Evolutionary conservation across 1,140 invertebrate genomes (phyloP), one percentile per base, ranked within the genome.

Genomic region (Listronotus oregonensis): DNA sequence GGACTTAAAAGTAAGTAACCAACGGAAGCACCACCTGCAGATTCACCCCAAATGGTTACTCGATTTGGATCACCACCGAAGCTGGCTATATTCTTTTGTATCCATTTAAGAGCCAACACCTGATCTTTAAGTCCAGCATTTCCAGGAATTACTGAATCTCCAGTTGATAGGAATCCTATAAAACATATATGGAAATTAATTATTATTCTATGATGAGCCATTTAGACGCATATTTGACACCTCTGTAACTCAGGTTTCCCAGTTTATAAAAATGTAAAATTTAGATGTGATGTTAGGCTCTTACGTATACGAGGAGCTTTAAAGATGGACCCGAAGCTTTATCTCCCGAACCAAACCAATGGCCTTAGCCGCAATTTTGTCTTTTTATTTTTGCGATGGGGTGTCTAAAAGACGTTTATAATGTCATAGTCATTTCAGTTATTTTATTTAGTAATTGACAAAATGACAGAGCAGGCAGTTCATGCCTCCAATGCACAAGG

Each of bases 151-250:
- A 66, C 50, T 6, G 17, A 39, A 40, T 66, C 64, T n/a, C 64
- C 64, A 66, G 64, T 66, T n/a, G 64, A 50, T 39, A 66, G 43
- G 49, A 66, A 66, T n/a, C 64, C 64, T 66, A 11, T 18, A 54
- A 51, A 57, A 21, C 9, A n/a, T 11, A n/a, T n/a, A n/a, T n/a
- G n/a, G n/a, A n/a, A 27, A 27, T 27, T 27, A 27, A 3, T 27
- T 27, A 27, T 3, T 27, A 27, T 3, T 27, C 21, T 27, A 27
- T n/a, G n/a, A n/a, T n/a, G n/a, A n/a, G n/a, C n/a, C n/a, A n/a
- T n/a, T n/a, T n/a, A n/a, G n/a, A n/a, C n/a, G n/a, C n/a, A n/a
- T n/a, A n/a, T n/a, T n/a, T n/a, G n/a, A n/a, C n/a, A n/a, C n/a
- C n/a, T n/a, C n/a, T n/a, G n/a, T n/a, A n/a, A n/a, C n/a, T n/a